Percentiles rank a stretch among this genome's conserved stretches.
These are phyloP conservation scores for Aspidoscelis tigris DNA, from an alignment of 2,113 vertebrate species.

Conservation along the genomic window DNA sequence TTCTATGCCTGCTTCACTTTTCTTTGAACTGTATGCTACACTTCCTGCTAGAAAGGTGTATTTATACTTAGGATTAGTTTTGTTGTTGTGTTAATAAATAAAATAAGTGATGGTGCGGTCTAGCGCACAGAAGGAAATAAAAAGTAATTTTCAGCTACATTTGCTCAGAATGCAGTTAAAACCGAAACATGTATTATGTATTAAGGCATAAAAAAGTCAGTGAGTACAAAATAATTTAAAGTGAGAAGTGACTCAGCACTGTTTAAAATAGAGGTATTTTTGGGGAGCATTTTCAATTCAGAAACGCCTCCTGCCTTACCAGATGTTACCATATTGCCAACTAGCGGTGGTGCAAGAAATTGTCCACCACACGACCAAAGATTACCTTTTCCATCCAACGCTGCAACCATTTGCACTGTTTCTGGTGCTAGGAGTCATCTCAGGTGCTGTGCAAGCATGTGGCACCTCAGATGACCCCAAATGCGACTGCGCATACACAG, in stretches of 20 bases:
- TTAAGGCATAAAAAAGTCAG: slow-evolving; percentile 55
- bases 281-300: too few species aligned
- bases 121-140: slow-evolving; percentile 30
- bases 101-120: not conserved
- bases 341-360: too few species aligned
- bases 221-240: slow-evolving; percentile 61
- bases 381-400: too few species aligned
- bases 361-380: too few species aligned
- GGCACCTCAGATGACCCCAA: too few species aligned
- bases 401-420: too few species aligned
- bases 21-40: not conserved
- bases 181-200: slow-evolving; percentile 57
- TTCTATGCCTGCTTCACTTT: not conserved
- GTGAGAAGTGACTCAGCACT: slow-evolving; percentile 56
- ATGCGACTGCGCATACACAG: too few species aligned
- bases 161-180: slow-evolving; percentile 65
- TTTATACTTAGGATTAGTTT: not conserved
- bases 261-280: slow-evolving; percentile 34
- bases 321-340: too few species aligned
- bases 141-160: slow-evolving; percentile 69
- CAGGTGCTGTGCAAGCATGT: too few species aligned
- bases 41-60: not conserved
- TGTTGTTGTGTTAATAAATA: slow-evolving; percentile 3
- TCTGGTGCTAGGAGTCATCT: too few species aligned
- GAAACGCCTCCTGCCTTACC: too few species aligned